A percentile compares a stretch with the other conserved stretches of the same genome.
These are phyloP conservation scores for Epinotia nisella DNA, from an alignment of 2,888 invertebrate species.

Conservation along the genomic window DNA sequence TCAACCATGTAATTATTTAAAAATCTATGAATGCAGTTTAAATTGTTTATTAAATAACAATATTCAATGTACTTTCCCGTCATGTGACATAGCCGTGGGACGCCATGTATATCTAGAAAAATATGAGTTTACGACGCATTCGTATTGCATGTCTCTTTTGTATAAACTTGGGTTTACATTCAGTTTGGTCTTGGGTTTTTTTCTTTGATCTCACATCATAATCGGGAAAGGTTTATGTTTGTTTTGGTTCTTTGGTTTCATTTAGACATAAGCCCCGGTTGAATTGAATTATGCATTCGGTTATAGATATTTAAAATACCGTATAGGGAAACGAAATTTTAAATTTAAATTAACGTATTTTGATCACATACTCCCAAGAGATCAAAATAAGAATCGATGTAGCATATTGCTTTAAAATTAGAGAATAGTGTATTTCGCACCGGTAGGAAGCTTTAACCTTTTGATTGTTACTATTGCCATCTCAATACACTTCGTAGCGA, in stretches of 20 bases:
- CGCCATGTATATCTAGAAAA: no score
- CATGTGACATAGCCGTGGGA: no score
- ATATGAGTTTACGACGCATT: background rate
- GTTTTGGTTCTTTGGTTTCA: conserved; percentile 4
- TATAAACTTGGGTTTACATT: background rate
- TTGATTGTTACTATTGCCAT: background rate
- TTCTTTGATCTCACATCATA: background rate
- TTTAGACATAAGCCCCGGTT: background rate
- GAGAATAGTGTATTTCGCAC: background rate
- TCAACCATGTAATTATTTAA: no score
- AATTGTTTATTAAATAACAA: no score
- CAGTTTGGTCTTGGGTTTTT: conserved; percentile 5
- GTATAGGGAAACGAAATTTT: background rate
- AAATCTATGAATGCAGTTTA: no score
- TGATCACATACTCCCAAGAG: conserved; percentile 33
- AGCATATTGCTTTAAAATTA: conserved; percentile 1
- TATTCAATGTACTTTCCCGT: no score
- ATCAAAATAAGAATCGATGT: background rate
- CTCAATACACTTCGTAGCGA: background rate
- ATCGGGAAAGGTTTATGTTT: conserved; percentile 3
- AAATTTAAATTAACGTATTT: background rate
- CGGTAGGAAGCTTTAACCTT: conserved; percentile 10
- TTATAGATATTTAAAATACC: background rate
- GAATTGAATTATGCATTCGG: background rate
- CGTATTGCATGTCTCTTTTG: background rate